A percentile compares a stretch with the other conserved stretches of the same genome.
These are phyloP conservation scores for Nesogale talazaci DNA, from an alignment of 2,113 vertebrate species.

Conservation along the genomic window DNA sequence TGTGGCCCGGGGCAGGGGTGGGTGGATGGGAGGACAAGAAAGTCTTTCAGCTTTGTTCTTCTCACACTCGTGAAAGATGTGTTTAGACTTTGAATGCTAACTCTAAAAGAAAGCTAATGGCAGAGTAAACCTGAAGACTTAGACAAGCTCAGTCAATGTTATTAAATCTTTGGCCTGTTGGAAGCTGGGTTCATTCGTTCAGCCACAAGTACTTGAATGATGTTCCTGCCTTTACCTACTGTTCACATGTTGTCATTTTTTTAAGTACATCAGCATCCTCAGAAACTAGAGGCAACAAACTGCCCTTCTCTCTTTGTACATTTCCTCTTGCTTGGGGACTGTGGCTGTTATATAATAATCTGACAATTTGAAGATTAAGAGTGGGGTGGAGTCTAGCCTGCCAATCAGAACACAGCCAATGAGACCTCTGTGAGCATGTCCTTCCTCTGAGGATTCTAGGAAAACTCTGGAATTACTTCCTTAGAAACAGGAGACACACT, in stretches of 20 bases:
- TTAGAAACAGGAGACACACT: too few relatives aligned
- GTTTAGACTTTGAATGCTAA: conserved; percentile 35
- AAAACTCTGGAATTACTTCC: too few relatives aligned
- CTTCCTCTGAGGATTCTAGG: too few relatives aligned
- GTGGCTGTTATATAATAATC: too few relatives aligned
- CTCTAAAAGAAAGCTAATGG: neutral
- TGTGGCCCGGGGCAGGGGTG: neutral
- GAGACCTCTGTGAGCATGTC: too few relatives aligned
- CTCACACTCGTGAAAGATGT: neutral
- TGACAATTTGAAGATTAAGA: too few relatives aligned
- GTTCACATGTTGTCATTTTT: neutral
- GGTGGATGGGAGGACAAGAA: neutral
- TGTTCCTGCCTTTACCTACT: neutral
- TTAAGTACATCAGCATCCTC: neutral
- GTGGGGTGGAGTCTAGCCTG: too few relatives aligned
- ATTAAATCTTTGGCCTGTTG: neutral
- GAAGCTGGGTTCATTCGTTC: neutral
- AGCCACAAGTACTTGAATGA: neutral
- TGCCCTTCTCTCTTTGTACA: too few relatives aligned
- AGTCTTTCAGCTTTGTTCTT: neutral
- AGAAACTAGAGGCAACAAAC: neutral
- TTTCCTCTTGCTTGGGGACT: neutral
- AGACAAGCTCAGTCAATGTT: neutral
- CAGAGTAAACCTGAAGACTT: too few relatives aligned
- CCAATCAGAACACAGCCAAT: too few relatives aligned